A percentile compares a stretch with the other conserved stretches of the same genome.
Evolutionary conservation across 2,113 vertebrate species (phyloP).

Genomic region (Myrmecophaga tridactyla): DNA sequence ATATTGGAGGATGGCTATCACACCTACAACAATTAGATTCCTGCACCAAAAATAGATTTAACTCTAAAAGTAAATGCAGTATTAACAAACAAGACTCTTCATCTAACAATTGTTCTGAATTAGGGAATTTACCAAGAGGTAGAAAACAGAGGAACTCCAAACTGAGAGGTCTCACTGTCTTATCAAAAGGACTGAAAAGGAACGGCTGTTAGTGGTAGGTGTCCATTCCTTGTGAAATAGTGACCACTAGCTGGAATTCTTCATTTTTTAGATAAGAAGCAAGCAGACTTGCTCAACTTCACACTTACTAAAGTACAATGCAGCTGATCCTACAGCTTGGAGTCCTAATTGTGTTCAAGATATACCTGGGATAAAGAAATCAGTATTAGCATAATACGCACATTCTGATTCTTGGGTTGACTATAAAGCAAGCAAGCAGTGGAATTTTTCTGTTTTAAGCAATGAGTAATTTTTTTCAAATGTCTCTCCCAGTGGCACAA

Average conservation of each 20-base stretch:
- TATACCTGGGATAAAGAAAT: not conserved
- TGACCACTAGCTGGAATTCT: not conserved
- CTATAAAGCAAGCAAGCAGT: not conserved
- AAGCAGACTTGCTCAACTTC: not conserved
- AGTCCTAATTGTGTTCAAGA: not conserved
- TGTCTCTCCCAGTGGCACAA: not conserved
- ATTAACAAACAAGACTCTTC: conserved; percentile 5
- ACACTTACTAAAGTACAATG: not conserved
- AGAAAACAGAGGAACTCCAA: not conserved
- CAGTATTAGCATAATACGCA: not conserved
- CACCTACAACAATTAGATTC: not conserved
- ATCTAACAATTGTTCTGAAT: not conserved
- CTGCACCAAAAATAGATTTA: not conserved
- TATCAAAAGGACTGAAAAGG: not conserved
- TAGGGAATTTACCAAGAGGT: not conserved
- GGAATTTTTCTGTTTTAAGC: not conserved
- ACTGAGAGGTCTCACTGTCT: not conserved
- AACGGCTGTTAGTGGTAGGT: not conserved
- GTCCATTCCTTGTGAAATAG: not conserved
- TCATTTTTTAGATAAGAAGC: not conserved
- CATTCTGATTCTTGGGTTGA: not conserved
- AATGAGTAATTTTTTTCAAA: not conserved
- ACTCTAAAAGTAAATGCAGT: not conserved
- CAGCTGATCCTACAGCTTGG: not conserved
- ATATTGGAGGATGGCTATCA: not conserved